These are phyloP conservation scores for Sandelia bainsii DNA, from an alignment of 2,797 vertebrate genomes.

Conservation along the genomic window DNA sequence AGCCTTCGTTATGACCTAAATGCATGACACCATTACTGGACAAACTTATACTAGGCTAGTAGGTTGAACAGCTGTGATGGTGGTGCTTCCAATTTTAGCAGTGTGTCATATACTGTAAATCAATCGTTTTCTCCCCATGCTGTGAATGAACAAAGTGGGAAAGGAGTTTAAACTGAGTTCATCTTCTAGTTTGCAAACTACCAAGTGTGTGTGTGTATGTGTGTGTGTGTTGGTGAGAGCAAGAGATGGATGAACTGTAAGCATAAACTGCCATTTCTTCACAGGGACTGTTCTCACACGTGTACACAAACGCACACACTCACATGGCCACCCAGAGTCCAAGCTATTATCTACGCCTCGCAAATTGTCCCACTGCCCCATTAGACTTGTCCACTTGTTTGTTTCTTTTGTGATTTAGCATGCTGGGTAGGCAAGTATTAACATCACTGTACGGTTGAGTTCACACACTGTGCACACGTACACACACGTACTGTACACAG, in stretches of 20 bases:
- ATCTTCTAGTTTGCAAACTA: slow-evolving; percentile 29
- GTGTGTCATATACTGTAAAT: slow-evolving; percentile 18
- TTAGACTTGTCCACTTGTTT: slow-evolving; percentile 64
- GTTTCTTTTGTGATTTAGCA: slow-evolving; percentile 57
- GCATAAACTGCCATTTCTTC: slow-evolving; percentile 30
- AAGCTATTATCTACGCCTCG: slow-evolving; percentile 62
- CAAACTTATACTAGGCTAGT: slow-evolving; percentile 67
- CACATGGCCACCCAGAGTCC: slow-evolving; percentile 46
- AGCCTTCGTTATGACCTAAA: slow-evolving; percentile 67
- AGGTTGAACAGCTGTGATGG: slow-evolving; percentile 60
- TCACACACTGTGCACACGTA: slow-evolving; percentile 7
- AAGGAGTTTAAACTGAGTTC: slow-evolving; percentile 42
- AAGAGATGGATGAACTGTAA: slow-evolving; percentile 28
- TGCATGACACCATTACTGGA: slow-evolving; percentile 68
- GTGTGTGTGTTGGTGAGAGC: slow-evolving; percentile 10
- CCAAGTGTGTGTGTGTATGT: not conserved
- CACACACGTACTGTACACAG: slow-evolving; percentile 4
- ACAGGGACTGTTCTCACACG: not conserved
- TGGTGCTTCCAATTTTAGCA: slow-evolving; percentile 52
- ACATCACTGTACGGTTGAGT: slow-evolving; percentile 28
- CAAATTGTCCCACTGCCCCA: slow-evolving; percentile 56
- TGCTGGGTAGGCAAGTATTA: slow-evolving; percentile 45
- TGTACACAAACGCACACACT: slow-evolving; percentile 15
- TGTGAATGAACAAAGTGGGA: slow-evolving; percentile 23
- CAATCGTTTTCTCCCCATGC: slow-evolving; percentile 18